Conservation (phyloP, 2,888 invertebrate species). For the Phorcus lineatus region DNA sequence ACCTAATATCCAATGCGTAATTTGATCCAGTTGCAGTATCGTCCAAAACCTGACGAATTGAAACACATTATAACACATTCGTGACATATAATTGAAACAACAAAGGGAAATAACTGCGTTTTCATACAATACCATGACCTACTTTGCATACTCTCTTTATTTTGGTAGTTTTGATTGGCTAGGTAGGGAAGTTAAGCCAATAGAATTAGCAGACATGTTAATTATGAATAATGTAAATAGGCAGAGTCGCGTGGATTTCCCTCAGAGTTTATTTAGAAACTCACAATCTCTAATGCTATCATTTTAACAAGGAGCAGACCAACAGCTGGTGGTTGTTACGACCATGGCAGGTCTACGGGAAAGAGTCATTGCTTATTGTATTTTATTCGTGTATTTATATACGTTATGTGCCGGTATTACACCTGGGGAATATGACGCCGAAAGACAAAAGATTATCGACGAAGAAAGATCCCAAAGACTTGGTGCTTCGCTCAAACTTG, state of each 20-base stretch:
- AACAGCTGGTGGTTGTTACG: no score
- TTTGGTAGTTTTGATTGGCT: neutral
- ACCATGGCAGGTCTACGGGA: no score
- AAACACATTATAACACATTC: no score
- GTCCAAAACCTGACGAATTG: no score
- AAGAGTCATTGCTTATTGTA: no score
- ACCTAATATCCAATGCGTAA: neutral
- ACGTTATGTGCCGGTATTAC: neutral
- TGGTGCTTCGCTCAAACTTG: neutral
- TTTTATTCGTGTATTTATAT: no score
- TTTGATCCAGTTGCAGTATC: no score
- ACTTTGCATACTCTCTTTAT: neutral
- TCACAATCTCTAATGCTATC: no score
- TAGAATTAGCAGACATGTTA: neutral
- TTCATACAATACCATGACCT: neutral
- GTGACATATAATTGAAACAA: neutral
- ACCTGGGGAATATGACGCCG: neutral
- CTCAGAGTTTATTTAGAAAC: no score
- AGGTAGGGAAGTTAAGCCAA: neutral
- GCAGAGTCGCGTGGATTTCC: no score
- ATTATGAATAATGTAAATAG: neutral
- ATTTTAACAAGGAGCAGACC: no score
- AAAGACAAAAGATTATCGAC: neutral
- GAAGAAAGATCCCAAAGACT: neutral
- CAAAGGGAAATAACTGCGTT: neutral